phyloP scores from a whole-genome alignment of 30 jellyfish, hydroid and myxozoan species.

The Pelagia noctiluca region DNA sequence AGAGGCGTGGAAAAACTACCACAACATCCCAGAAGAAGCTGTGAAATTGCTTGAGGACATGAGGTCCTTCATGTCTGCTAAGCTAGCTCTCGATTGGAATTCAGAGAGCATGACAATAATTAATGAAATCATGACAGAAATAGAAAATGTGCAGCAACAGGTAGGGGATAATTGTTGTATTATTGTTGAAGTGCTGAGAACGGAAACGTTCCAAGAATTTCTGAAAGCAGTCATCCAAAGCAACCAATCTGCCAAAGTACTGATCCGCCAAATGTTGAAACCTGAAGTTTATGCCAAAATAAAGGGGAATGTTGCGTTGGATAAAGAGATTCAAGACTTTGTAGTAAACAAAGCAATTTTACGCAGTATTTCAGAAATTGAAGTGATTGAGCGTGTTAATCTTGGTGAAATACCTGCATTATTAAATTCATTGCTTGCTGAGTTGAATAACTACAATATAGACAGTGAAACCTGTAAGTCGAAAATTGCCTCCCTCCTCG shows the following conservation, averaged over 20 bases:
- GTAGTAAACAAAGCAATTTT: not conserved
- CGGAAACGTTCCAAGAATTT: not conserved
- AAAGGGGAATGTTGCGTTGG: not conserved
- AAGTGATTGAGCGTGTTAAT: not conserved
- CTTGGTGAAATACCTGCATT: not conserved
- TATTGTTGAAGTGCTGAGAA: not conserved
- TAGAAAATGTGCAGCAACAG: not conserved
- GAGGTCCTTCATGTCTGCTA: not conserved
- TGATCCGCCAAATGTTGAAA: not conserved
- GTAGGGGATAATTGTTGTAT: not conserved
- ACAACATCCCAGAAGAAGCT: not conserved
- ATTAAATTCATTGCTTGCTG: not conserved
- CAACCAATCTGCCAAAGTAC: not conserved
- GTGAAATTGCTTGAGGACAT: not conserved
- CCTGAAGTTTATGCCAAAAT: not conserved
- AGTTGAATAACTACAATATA: not conserved
- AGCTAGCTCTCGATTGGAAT: no score
- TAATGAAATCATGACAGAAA: not conserved
- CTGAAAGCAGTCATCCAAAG: not conserved
- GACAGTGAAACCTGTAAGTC: not conserved
- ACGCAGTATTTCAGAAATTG: no score
- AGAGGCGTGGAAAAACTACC: not conserved
- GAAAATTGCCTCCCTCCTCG: not conserved
- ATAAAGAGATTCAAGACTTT: not conserved
- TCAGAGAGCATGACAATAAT: not conserved